Percentiles rank a stretch among this genome's conserved stretches.
phyloP scores from a whole-genome alignment of 1,140 invertebrate species.

The Bombus huntii region DNA sequence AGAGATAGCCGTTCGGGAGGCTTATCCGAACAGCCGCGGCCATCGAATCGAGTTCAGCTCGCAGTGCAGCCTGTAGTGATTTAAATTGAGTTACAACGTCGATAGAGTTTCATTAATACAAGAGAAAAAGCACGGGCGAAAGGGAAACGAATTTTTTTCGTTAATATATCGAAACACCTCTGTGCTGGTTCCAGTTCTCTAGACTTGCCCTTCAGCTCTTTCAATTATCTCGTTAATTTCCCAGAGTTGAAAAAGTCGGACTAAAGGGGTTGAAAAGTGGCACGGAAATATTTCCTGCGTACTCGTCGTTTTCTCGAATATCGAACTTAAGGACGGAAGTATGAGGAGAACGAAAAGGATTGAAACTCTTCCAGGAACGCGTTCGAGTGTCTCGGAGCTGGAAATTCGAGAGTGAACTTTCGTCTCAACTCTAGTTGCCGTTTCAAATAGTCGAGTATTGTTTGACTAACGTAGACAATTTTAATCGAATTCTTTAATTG shows the following conservation, averaged over 20 bases:
- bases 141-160: background rate
- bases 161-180: background rate
- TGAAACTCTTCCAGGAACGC: background rate
- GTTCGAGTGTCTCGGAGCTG: background rate
- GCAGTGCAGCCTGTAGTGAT: slow-evolving; percentile 32
- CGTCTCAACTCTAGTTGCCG: background rate
- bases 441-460: background rate
- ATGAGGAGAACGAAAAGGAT: no score
- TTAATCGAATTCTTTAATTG: slow-evolving; percentile 16
- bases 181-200: background rate
- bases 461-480: slow-evolving; percentile 12
- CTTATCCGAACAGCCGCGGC: slow-evolving; percentile 26
- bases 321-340: background rate
- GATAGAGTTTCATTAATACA: slow-evolving; percentile 32
- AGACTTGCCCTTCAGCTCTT: background rate
- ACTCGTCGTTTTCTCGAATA: background rate
- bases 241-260: background rate
- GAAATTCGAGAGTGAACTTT: slow-evolving; percentile 9
- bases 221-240: slow-evolving; percentile 22
- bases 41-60: slow-evolving; percentile 45
- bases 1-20: slow-evolving; percentile 36
- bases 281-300: background rate
- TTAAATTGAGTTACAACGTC: slow-evolving; percentile 43
- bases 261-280: background rate
- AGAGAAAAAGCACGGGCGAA: background rate